phyloP scores from a whole-genome alignment of 2,113 vertebrate species.

The Aegypius monachus region DNA sequence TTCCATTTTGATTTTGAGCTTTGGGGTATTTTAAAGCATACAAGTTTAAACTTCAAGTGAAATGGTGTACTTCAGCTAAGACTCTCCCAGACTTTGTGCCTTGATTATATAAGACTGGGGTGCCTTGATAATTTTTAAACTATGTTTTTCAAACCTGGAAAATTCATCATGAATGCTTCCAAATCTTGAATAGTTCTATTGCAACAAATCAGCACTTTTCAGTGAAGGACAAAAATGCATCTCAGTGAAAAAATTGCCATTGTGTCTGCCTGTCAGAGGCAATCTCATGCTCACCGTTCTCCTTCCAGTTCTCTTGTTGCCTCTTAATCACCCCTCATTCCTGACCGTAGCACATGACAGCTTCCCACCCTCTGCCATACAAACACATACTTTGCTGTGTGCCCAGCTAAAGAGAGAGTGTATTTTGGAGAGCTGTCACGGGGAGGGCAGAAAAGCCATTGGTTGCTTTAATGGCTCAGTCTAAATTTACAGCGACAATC shows the following conservation, averaged over 20 bases:
- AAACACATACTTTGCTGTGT: background rate
- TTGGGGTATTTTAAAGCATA: background rate
- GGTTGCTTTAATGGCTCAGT: background rate
- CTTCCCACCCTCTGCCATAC: background rate
- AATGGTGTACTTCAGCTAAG: background rate
- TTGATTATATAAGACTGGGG: background rate
- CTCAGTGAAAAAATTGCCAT: background rate
- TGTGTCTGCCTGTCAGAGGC: slow-evolving; percentile 29
- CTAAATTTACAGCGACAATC: background rate
- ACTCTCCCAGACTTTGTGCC: background rate
- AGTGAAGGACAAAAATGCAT: slow-evolving; percentile 17
- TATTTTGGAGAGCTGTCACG: background rate
- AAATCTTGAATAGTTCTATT: background rate
- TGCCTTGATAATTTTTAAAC: background rate
- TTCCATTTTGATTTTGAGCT: slow-evolving; percentile 9
- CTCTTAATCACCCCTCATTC: background rate
- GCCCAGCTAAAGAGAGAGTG: background rate
- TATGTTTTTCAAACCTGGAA: background rate
- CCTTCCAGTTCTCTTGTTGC: background rate
- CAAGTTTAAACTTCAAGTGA: background rate
- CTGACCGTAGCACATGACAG: background rate
- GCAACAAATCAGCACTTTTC: slow-evolving; percentile 25
- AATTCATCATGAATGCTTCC: background rate
- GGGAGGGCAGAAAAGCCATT: background rate
- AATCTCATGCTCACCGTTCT: slow-evolving; percentile 35